phyloP scores from a whole-genome alignment of 2,113 vertebrate species.

The Menidia beryllina region DNA sequence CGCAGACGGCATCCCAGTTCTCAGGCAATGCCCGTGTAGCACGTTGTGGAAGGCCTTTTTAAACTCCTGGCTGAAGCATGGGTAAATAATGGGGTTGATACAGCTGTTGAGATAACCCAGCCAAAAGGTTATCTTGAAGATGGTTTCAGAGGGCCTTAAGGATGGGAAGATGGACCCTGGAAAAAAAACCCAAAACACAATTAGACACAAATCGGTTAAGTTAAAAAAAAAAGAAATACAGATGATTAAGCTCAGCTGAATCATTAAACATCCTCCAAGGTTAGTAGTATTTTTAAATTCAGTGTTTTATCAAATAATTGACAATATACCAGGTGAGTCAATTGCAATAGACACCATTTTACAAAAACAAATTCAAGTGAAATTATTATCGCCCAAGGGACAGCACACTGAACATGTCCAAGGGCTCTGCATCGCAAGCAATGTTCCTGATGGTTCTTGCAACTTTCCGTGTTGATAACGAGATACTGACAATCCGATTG shows the following conservation, averaged over 20 bases:
- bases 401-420: no score
- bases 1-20: slow-evolving; percentile 49
- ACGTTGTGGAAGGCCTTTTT: slow-evolving; percentile 94
- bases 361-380: no score
- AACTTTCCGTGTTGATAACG: no score
- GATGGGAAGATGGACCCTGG: slow-evolving; percentile 94
- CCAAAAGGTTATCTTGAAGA: slow-evolving; percentile 99
- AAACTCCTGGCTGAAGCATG: slow-evolving; percentile 95
- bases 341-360: no score
- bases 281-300: not conserved
- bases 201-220: slow-evolving; percentile 15
- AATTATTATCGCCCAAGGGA: no score
- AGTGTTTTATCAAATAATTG: no score
- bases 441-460: no score
- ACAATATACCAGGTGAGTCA: no score
- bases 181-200: slow-evolving; percentile 60
- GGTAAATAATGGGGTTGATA: slow-evolving; percentile 98
- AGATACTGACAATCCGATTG: no score
- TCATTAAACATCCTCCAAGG: not conserved
- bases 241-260: not conserved
- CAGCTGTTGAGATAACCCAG: slow-evolving; percentile 99
- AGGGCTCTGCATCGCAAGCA: no score
- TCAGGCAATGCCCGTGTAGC: slow-evolving; percentile 85
- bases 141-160: slow-evolving; percentile 89
- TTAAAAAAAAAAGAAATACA: not conserved